These are phyloP conservation scores for Tenrec ecaudatus DNA, from an alignment of 2,113 vertebrate genomes.

Conservation along the genomic window DNA sequence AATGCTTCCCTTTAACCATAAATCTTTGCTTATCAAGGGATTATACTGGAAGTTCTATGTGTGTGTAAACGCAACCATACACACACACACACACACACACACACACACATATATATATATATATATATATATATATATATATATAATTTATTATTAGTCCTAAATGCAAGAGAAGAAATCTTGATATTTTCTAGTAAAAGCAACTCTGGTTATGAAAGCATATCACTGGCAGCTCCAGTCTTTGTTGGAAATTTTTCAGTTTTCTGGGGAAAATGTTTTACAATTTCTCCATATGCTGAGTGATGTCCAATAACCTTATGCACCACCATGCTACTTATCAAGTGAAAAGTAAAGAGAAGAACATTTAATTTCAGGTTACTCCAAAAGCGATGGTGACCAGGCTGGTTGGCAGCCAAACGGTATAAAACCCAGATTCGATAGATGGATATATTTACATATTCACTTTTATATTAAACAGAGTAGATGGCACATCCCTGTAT, in stretches of 20 bases:
- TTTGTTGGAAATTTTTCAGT: constrained; percentile 47
- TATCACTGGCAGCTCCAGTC: constrained; percentile 28
- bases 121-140: too few species aligned
- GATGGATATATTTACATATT: constrained; percentile 87
- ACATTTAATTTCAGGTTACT: constrained; percentile 68
- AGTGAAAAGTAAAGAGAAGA: constrained; percentile 57
- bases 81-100: too few species aligned
- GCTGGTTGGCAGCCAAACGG: constrained; percentile 77
- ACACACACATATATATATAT: too few species aligned
- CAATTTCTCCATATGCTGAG: constrained; percentile 54
- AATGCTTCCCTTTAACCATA: neutral
- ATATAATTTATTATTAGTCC: neutral
- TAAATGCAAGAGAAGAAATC: constrained; percentile 10
- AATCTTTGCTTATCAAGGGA: too few species aligned
- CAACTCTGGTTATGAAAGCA: constrained; percentile 40
- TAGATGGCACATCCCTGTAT: constrained; percentile 86
- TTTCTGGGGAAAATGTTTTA: constrained; percentile 5
- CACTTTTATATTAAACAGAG: constrained; percentile 88
- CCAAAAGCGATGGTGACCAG: constrained; percentile 69
- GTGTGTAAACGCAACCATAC: too few species aligned
- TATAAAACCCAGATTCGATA: constrained; percentile 78
- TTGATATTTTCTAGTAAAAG: constrained; percentile 35
- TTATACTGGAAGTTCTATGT: too few species aligned
- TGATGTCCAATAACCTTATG: constrained; percentile 50
- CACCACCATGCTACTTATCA: constrained; percentile 51